Evolutionary conservation across 2,888 invertebrate genomes (phyloP).

Genomic region (Chymomyza amoena): DNA sequence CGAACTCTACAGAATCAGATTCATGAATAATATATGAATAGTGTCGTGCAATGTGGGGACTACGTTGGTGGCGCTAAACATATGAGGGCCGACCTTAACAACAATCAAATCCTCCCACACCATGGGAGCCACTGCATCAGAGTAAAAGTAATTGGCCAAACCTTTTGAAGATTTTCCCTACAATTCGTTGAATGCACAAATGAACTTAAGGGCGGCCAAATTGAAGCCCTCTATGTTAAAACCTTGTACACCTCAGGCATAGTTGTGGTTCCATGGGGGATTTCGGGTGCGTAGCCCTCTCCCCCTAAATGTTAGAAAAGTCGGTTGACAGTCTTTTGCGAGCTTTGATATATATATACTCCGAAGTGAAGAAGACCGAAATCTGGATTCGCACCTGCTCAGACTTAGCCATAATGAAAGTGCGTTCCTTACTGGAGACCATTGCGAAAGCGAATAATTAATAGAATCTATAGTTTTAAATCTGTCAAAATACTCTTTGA

Average conservation of each 20-base stretch:
- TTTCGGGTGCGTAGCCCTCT: too few relatives aligned
- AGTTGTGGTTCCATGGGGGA: too few relatives aligned
- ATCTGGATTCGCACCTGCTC: too few relatives aligned
- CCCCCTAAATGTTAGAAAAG: too few relatives aligned
- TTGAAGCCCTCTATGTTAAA: slow-evolving; percentile 98
- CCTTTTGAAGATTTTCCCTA: slow-evolving; percentile 94
- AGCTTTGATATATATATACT: too few relatives aligned
- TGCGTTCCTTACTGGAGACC: too few relatives aligned
- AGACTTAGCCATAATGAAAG: slow-evolving; percentile 99
- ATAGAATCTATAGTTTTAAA: too few relatives aligned
- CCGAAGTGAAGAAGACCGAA: too few relatives aligned
- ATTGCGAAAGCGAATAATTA: too few relatives aligned
- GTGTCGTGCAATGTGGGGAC: slow-evolving; percentile 97
- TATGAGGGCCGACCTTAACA: slow-evolving; percentile 96
- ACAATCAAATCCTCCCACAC: slow-evolving; percentile 98
- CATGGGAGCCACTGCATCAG: slow-evolving; percentile 96
- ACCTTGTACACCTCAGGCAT: slow-evolving; percentile 94
- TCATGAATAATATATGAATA: slow-evolving; percentile 98
- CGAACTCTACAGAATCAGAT: slow-evolving; percentile 97
- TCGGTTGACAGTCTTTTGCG: too few relatives aligned
- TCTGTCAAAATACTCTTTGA: too few relatives aligned
- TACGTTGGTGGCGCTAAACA: slow-evolving; percentile 99
- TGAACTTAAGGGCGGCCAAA: slow-evolving; percentile 95
- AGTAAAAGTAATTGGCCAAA: slow-evolving; percentile 96
- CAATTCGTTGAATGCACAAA: slow-evolving; percentile 90